phyloP scores from a whole-genome alignment of 2,888 invertebrate species.

The Thera britannica region DNA sequence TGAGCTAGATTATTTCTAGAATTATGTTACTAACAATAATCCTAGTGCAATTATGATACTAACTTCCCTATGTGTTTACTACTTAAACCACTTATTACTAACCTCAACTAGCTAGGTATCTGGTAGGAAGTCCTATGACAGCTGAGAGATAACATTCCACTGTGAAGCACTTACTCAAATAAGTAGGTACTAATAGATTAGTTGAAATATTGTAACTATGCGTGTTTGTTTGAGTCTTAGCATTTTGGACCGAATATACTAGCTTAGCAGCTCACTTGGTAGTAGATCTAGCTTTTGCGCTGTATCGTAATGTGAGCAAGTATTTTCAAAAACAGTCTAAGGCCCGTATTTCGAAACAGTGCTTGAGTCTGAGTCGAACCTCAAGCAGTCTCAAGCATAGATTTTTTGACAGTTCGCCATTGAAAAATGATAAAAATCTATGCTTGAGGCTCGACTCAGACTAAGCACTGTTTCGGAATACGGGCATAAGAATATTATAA shows the following conservation, averaged over 20 bases:
- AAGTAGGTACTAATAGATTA: not conserved
- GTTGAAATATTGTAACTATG: slow-evolving; percentile 8
- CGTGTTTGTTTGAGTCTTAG: slow-evolving; percentile 1
- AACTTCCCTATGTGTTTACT: slow-evolving; percentile 39
- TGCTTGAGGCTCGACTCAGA: no score
- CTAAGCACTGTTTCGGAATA: no score
- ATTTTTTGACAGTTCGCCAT: no score
- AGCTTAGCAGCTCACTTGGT: no score
- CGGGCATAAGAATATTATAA: no score
- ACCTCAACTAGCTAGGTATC: slow-evolving; percentile 24
- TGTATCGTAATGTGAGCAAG: no score
- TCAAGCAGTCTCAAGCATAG: no score
- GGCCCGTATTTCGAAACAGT: no score
- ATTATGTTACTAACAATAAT: slow-evolving; percentile 17
- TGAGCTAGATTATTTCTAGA: slow-evolving; percentile 15
- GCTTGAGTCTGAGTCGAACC: no score
- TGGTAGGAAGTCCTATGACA: slow-evolving; percentile 31
- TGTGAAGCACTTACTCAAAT: slow-evolving; percentile 15
- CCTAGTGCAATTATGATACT: slow-evolving; percentile 36
- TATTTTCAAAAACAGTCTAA: no score
- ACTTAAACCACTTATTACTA: slow-evolving; percentile 31
- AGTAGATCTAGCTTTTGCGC: no score
- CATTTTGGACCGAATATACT: not conserved
- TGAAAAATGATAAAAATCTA: no score
- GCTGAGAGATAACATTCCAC: slow-evolving; percentile 34